These are phyloP conservation scores for Melanotaenia maccullochi DNA, from an alignment of 2,797 vertebrate species.

Conservation along the genomic window DNA sequence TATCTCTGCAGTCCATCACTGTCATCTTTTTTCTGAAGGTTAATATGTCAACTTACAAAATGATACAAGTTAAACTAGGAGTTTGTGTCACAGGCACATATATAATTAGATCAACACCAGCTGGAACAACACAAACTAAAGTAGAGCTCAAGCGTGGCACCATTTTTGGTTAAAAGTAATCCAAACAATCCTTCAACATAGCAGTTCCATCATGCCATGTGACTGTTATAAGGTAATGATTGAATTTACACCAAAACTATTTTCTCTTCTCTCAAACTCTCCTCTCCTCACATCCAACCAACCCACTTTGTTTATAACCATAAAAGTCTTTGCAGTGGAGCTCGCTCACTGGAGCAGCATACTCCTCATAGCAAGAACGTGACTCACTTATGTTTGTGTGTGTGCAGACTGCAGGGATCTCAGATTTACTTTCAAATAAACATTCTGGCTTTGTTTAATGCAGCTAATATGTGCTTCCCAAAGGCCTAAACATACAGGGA, in stretches of 20 bases:
- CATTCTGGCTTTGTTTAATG: slow-evolving; percentile 36
- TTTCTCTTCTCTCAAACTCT: slow-evolving; percentile 16
- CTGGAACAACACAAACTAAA: not conserved
- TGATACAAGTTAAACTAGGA: not conserved
- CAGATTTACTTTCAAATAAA: slow-evolving; percentile 60
- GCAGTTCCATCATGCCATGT: not conserved
- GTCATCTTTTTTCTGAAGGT: not conserved
- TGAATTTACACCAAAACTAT: slow-evolving; percentile 25
- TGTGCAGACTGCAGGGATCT: slow-evolving; percentile 24
- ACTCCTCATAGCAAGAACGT: slow-evolving; percentile 74
- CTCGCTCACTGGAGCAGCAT: slow-evolving; percentile 58
- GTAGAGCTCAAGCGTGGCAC: not conserved
- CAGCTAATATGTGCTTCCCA: slow-evolving; percentile 12
- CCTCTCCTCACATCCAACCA: slow-evolving; percentile 31
- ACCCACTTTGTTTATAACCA: slow-evolving; percentile 75
- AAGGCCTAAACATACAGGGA: not conserved
- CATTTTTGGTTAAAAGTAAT: slow-evolving; percentile 29
- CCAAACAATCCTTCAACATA: slow-evolving; percentile 3
- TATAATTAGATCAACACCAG: not conserved
- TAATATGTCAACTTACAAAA: not conserved
- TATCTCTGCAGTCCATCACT: not conserved
- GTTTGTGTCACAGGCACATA: not conserved
- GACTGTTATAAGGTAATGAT: slow-evolving; percentile 4
- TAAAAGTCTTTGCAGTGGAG: slow-evolving; percentile 76
- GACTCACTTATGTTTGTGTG: slow-evolving; percentile 68